Base-by-base conservation (phyloP, 2,113 vertebrate species). In the Solea solea region DNA sequence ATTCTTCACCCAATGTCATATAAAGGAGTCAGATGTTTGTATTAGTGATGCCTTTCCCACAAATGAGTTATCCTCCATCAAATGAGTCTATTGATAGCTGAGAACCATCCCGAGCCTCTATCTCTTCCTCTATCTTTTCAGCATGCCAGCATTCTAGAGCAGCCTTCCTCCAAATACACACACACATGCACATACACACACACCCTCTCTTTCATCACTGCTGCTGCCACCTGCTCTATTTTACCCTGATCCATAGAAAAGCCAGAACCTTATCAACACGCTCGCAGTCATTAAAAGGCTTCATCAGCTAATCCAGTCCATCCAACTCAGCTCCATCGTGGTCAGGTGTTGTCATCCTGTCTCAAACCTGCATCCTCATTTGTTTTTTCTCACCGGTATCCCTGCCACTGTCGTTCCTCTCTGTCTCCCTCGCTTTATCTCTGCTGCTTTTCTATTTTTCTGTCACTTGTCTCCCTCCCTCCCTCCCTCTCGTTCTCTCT, bases 351-450 rank as follows among this genome's bases (percentile, higher is more conserved):
- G 74, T 73, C 82, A 81, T 84, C 58, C 65, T 72, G 78, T 67
- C 78, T 80, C 73, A 83, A 78, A 86, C 74, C 76, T 78, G 68
- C 76, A 83, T 81, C 82, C 53, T 70, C 50, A 8, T 59, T 85
- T 77, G 61, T 88, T 84, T 82, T 21, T 83, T 57, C 86, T 91
- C 86, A 85, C 88, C 81, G 61, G 86, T 69, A 82, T 88, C 78
- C 80, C 72, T 74, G 68, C 69, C 78, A 45, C 72, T 72, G 81
- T 60, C 61, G 79, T 71, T 46, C 52, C 75, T 77, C 69, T 74
- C 69, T 63, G 51, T 79, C 11, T 48, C 55, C 63, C 48, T 74
- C 64, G 64, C 76, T 74, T 52, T 83, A 64, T 84, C 76, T 74
- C 56, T 83, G 67, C 68, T 40, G 78, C 63, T 81, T 74, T 73